phyloP scores from a whole-genome alignment of 2,113 vertebrate genomes.

The Psephotus haematonotus region DNA sequence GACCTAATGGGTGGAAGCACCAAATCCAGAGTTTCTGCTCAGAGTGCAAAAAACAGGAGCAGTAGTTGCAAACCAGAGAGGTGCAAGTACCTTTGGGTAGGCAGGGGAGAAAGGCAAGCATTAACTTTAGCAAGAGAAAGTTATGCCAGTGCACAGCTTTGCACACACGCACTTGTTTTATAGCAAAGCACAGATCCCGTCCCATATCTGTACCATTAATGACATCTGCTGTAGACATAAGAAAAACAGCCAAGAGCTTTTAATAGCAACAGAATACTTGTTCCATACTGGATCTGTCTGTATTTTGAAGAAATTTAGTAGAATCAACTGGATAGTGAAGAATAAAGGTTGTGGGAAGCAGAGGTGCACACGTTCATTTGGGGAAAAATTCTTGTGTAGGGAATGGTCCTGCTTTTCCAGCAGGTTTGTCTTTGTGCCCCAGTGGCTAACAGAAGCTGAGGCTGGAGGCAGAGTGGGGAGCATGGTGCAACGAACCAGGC shows the following conservation, averaged over 20 bases:
- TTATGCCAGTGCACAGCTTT: neutral
- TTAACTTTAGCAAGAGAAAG: neutral
- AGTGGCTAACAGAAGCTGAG: neutral
- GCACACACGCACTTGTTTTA: neutral
- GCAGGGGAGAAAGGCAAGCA: neutral
- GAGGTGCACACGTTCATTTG: accelerated
- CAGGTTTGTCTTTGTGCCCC: accelerated
- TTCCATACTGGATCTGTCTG: neutral
- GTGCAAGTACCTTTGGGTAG: neutral
- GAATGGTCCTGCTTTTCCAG: neutral
- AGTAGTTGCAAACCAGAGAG: neutral
- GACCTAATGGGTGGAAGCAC: neutral
- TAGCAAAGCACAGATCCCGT: neutral
- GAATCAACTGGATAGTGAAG: neutral
- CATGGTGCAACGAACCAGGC: accelerated
- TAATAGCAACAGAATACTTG: neutral
- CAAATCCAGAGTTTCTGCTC: neutral
- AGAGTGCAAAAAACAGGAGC: neutral
- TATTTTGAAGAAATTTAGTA: neutral
- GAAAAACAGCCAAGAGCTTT: neutral
- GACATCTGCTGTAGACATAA: neutral
- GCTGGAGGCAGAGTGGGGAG: accelerated
- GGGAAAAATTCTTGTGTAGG: neutral
- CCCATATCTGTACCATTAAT: neutral
- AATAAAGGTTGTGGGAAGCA: neutral